Evolutionary conservation across 2,113 vertebrate species (phyloP).

Genomic region (Podilymbus podiceps): DNA sequence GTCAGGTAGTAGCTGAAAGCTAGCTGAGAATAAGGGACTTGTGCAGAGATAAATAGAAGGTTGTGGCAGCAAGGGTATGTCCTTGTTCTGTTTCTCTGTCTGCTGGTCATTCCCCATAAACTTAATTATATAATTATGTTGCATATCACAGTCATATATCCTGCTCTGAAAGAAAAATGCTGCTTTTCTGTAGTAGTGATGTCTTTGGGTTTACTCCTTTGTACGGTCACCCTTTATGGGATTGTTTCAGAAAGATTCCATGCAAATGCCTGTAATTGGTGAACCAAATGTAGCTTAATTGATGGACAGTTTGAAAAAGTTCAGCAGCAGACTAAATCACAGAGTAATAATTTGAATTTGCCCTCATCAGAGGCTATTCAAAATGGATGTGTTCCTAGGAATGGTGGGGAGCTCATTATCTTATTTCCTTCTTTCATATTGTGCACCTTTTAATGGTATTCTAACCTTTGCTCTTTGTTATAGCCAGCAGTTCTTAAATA

Average conservation of each 20-base stretch:
- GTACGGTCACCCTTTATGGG: not conserved
- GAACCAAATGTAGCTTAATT: not conserved
- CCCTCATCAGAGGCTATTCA: not conserved
- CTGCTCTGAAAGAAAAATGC: not conserved
- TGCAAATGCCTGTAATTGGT: not conserved
- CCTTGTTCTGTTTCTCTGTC: not conserved
- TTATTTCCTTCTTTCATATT: not conserved
- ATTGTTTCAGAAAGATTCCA: not conserved
- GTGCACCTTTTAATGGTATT: not conserved
- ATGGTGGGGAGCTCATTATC: not conserved
- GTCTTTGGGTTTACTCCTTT: not conserved
- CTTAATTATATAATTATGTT: not conserved
- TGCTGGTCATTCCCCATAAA: not conserved
- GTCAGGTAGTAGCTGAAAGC: not conserved
- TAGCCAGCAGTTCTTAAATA: not conserved
- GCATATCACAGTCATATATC: not conserved
- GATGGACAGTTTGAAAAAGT: not conserved
- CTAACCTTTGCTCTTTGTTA: not conserved
- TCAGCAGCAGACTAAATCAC: not conserved
- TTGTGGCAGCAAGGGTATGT: not conserved
- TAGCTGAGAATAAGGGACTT: not conserved
- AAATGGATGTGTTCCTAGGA: not conserved
- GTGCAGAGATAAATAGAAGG: not conserved
- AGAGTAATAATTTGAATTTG: not conserved
- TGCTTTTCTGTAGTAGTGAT: not conserved